These are phyloP conservation scores for Megamerina dolium DNA, from an alignment of 2,888 invertebrate genomes.

Conservation along the genomic window DNA sequence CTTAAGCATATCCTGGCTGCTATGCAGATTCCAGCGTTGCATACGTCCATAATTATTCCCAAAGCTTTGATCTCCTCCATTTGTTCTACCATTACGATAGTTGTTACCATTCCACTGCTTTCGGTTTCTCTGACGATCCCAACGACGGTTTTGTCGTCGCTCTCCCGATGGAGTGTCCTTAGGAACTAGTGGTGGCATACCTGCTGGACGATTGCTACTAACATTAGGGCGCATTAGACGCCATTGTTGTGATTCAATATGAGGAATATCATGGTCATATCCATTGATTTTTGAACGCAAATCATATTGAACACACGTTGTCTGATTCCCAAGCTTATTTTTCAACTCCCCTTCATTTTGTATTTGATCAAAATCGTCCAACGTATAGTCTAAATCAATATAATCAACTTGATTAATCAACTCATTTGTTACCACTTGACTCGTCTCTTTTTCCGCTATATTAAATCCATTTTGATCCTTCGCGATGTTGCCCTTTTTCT, in stretches of 20 bases:
- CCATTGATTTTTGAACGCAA: too few relatives aligned
- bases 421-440: too few relatives aligned
- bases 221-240: conserved; percentile 28
- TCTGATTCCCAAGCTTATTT: not conserved
- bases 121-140: conserved; percentile 3
- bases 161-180: conserved; percentile 11
- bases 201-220: conserved; percentile 24
- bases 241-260: conserved; percentile 21
- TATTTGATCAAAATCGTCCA: conserved; percentile 23
- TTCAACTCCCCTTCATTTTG: conserved; percentile 3
- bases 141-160: conserved; percentile 5
- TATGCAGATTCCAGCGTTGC: conserved; percentile 18
- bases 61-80: not conserved
- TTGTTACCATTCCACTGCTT: conserved; percentile 3
- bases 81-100: conserved; percentile 6
- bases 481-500: too few relatives aligned
- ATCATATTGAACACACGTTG: conserved; percentile 16
- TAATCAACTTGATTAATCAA: too few relatives aligned
- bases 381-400: conserved; percentile 14
- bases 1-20: conserved; percentile 17
- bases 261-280: conserved; percentile 6
- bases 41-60: conserved; percentile 18
- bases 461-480: too few relatives aligned
- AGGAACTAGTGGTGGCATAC: conserved; percentile 29
- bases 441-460: too few relatives aligned